These are phyloP conservation scores for Caenorhabditis uteleia DNA, from an alignment of 2,888 invertebrate genomes.

Conservation along the genomic window DNA sequence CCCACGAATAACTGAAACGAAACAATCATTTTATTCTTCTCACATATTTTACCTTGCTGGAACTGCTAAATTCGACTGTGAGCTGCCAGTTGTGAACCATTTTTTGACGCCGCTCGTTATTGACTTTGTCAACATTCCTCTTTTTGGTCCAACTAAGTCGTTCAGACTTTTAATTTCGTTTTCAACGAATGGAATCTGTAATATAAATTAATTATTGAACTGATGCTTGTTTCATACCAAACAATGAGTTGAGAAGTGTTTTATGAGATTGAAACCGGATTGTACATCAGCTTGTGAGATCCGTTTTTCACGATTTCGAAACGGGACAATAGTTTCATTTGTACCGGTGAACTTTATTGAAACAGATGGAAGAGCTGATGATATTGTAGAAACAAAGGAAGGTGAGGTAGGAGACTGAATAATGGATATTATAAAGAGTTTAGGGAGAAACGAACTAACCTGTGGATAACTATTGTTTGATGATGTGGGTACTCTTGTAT, in stretches of 20 bases:
- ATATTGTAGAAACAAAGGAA: constrained; percentile 32
- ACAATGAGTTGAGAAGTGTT: constrained; percentile 20
- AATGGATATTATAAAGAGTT: background rate
- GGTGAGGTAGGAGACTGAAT: constrained; percentile 7
- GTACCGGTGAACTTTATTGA: constrained; percentile 8
- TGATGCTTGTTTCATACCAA: constrained; percentile 7
- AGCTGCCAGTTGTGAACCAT: constrained; percentile 39
- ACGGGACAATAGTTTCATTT: background rate
- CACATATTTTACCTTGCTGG: constrained; percentile 13
- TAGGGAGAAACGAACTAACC: background rate
- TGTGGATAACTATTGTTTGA: background rate
- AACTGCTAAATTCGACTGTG: constrained; percentile 16
- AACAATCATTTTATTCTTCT: no score
- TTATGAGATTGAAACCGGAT: constrained; percentile 12
- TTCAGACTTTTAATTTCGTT: constrained; percentile 79
- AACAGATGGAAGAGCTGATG: constrained; percentile 16
- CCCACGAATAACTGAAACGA: constrained; percentile 71
- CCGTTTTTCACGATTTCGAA: constrained; percentile 11
- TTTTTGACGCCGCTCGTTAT: constrained; percentile 39
- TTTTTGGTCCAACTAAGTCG: constrained; percentile 77
- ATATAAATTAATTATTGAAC: background rate
- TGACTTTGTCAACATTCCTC: constrained; percentile 33
- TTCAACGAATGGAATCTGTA: constrained; percentile 84
- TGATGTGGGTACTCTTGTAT: constrained; percentile 15
- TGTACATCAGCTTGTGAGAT: constrained; percentile 18